Conservation (phyloP, 2,888 invertebrate genomes). For the Scotopteryx bipunctaria region DNA sequence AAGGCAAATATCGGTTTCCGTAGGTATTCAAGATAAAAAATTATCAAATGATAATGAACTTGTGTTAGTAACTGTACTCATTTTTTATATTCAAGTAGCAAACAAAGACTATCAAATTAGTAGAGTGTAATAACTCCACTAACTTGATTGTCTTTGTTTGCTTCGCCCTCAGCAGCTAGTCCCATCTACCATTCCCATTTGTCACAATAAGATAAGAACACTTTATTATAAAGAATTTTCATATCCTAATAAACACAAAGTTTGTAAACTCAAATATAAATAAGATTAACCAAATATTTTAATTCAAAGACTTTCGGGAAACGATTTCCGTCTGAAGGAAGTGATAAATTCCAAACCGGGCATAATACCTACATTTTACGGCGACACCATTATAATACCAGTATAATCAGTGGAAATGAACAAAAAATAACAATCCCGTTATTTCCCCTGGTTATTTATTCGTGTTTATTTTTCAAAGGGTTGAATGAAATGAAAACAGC, state of each 20-base stretch:
- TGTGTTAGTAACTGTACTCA: no score
- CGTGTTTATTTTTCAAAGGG: conserved; percentile 4
- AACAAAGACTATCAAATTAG: no score
- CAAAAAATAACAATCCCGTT: conserved; percentile 22
- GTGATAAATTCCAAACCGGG: conserved; percentile 39
- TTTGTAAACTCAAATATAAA: conserved; percentile 11
- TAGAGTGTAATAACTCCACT: no score
- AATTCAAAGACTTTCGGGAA: conserved; percentile 23
- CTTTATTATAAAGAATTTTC: no score
- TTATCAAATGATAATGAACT: no score
- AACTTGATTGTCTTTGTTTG: no score
- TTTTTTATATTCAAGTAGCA: no score
- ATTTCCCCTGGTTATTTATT: conserved; percentile 12
- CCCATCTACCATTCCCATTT: no score
- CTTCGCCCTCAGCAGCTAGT: no score
- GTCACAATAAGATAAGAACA: no score
- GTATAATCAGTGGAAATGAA: conserved; percentile 27
- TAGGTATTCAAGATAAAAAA: no score
- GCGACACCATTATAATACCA: conserved; percentile 34
- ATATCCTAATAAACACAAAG: background rate
- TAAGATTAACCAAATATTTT: conserved; percentile 18
- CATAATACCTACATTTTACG: conserved; percentile 38
- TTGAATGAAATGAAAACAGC: background rate
- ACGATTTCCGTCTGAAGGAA: conserved; percentile 35
- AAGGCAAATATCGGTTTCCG: no score